Conservation (phyloP, 2,888 invertebrate species). For the Ochropleura leucogaster region DNA sequence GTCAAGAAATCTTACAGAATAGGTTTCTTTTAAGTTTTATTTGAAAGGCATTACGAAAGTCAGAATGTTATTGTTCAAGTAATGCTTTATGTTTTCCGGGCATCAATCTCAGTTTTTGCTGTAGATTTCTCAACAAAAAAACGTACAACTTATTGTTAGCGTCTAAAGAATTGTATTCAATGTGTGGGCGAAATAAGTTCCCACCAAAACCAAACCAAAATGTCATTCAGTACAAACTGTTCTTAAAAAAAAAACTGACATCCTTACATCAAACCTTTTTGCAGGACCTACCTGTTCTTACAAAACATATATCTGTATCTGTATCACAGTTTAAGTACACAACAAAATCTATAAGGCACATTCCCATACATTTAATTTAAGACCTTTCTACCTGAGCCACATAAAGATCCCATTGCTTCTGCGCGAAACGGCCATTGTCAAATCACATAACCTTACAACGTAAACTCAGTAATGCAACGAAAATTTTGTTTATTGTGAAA, state of each 20-base stretch:
- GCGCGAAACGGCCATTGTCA: constrained; percentile 84
- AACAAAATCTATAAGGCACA: constrained; percentile 72
- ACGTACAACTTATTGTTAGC: constrained; percentile 24
- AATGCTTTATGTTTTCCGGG: constrained; percentile 50
- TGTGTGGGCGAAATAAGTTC: constrained; percentile 48
- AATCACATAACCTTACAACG: constrained; percentile 81
- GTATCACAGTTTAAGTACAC: constrained; percentile 38
- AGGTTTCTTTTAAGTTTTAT: constrained; percentile 12
- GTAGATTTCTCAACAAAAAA: constrained; percentile 24
- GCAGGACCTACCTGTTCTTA: constrained; percentile 57
- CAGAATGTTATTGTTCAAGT: constrained; percentile 30
- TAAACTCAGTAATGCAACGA: constrained; percentile 74
- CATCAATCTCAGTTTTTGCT: constrained; percentile 38
- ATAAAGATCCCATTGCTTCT: constrained; percentile 77
- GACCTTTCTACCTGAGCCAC: constrained; percentile 71
- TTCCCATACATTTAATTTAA: constrained; percentile 66
- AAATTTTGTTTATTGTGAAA: constrained; percentile 61
- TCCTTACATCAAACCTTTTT: constrained; percentile 40
- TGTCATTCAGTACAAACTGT: constrained; percentile 24
- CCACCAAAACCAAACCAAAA: constrained; percentile 56
- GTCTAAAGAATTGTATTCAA: constrained; percentile 18
- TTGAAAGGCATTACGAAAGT: constrained; percentile 31
- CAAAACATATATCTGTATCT: constrained; percentile 26
- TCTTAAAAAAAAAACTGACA: constrained; percentile 21
- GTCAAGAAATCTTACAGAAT: constrained; percentile 4